These are phyloP conservation scores for Petrocephalus schoutedeni DNA, from an alignment of 2,797 vertebrate species.

Conservation along the genomic window DNA sequence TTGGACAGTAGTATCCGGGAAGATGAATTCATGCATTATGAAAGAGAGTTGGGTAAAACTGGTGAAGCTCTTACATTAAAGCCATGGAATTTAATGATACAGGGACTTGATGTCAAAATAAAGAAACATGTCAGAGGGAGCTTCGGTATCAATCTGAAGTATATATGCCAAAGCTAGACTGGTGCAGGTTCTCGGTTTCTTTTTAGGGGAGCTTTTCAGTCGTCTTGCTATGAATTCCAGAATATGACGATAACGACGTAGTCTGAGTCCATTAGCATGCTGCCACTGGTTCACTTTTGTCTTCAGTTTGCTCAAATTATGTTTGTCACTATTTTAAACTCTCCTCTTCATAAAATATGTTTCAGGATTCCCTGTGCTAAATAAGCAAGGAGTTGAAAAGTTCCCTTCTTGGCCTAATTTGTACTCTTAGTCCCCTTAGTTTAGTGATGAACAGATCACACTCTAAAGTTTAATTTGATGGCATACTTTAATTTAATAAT, in stretches of 20 bases:
- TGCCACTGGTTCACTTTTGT: neutral
- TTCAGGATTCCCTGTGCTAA: neutral
- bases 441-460: neutral
- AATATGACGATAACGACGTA: neutral
- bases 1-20: neutral
- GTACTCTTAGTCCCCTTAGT: neutral
- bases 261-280: neutral
- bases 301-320: neutral
- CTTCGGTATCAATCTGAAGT: neutral
- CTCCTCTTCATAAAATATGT: neutral
- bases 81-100: neutral
- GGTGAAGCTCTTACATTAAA: neutral
- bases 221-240: neutral
- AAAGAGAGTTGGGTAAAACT: neutral
- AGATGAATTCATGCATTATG: neutral
- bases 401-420: neutral
- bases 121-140: neutral
- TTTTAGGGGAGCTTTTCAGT: neutral
- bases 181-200: too few species aligned
- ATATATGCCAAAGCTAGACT: neutral
- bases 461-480: neutral
- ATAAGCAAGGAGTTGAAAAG: neutral
- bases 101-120: neutral
- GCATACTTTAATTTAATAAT: slow-evolving; percentile 2
- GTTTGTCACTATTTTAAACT: neutral